Base-by-base conservation (phyloP, 2,888 invertebrate genomes). In the Clistopyga incitator region DNA sequence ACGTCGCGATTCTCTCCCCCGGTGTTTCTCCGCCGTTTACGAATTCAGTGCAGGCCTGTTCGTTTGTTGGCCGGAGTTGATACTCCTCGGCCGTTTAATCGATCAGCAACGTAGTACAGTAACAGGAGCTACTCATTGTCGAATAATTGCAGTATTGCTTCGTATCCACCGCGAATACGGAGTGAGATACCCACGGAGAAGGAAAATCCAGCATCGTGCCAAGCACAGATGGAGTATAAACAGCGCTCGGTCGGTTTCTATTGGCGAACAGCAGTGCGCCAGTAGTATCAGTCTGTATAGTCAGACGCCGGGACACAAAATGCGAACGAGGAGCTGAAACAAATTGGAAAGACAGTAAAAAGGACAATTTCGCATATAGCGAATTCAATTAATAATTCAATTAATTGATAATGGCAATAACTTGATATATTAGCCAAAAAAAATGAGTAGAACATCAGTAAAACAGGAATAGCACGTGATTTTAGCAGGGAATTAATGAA, bases 71-170 rank as follows among this genome's bases (percentile, higher is more conserved):
- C 20, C 25, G 25, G 34, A 52, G 42, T 54, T n/a, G 52, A 68
- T 76, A 52, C 76, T 70, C 45, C 23, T 23, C 56, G 67, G 25
- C 67, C 50, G 76, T 84, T 85, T 84, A 78, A 83, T 81, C 76
- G 76, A 81, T 64, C 67, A 68, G 34, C 52, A 34, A 72, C 56
- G 59, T 75, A 64, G 29, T 10, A 56, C 50, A 42, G 54, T 42
- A 54, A 59, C 71, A 47, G 42, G 59, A 42, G 56, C 52, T 72
- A 72, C 84, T 74, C 84, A 79, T 78, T 79, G 56, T n/a, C 59
- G 78, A 81, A 85, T 82, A 85, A 84, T 84, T 80, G 67, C 77
- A 65, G 59, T 54, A 78, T 83, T 67, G 78, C 68, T 81, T 38
- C 42, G 54, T 56, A 45, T 38, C 10, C 45, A 25, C 18, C 11